Conservation (phyloP, 92 coral and sea anemone genomes). For the Zoanthus sansibaricus region DNA sequence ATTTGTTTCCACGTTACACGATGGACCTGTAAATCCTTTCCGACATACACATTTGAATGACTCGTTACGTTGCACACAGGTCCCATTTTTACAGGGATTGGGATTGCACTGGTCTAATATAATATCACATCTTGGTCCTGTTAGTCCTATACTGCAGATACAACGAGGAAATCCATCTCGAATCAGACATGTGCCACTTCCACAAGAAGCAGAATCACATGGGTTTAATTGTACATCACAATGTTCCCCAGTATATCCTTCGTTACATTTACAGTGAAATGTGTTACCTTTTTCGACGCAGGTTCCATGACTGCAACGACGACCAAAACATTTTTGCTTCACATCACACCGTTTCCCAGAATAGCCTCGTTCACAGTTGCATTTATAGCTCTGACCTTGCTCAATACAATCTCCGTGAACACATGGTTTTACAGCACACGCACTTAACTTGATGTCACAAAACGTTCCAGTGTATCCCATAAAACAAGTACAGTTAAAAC, state of each 20-base stretch:
- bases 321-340: no score
- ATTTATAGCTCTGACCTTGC: no score
- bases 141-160: slow-evolving; percentile 57
- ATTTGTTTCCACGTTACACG: slow-evolving; percentile 27
- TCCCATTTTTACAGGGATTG: slow-evolving; percentile 56
- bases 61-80: slow-evolving; percentile 14
- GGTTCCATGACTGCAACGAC: no score
- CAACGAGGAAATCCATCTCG: slow-evolving; percentile 63
- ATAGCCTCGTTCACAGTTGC: no score
- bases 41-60: slow-evolving; percentile 58
- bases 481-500: no score
- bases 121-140: slow-evolving; percentile 67
- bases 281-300: slow-evolving; percentile 25
- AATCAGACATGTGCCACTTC: slow-evolving; percentile 62
- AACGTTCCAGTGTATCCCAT: no score
- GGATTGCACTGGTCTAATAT: slow-evolving; percentile 63
- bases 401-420: no score
- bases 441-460: no score
- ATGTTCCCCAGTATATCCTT: slow-evolving; percentile 53
- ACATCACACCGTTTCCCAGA: no score
- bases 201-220: slow-evolving; percentile 67
- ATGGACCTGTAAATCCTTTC: slow-evolving; percentile 49
- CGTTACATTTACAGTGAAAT: slow-evolving; percentile 49
- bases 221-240: slow-evolving; percentile 57
- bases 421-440: no score